Base-by-base conservation (phyloP, 2,113 vertebrate genomes). In the Pterocles gutturalis region DNA sequence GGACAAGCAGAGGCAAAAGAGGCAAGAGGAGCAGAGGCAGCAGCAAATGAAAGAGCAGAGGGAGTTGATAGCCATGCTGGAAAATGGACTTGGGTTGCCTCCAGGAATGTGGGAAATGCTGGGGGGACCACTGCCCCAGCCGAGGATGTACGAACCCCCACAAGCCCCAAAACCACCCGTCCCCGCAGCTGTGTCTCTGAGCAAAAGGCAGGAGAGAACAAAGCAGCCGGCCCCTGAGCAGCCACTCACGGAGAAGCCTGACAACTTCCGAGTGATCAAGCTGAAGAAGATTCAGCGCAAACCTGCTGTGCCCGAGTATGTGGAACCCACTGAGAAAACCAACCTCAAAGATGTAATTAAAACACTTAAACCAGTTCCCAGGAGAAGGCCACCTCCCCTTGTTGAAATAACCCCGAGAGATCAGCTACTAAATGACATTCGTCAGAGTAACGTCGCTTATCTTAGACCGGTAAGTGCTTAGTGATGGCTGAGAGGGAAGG, bases 391-490 rank as follows among this genome's bases (percentile, higher is more conserved):
- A 1, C 99, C 99, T 12, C 99, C 99, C 0, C 96, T 99, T n/a
- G 98, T 99, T 0, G 98, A 99, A 3, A 89, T 98, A 80, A 99
- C 99, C 3, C 99, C 99, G 1, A 98, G 99, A 45, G 99, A 99
- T 92, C 97, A 98, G 85, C 99, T 99, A 6, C 97, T 99, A 11
- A 99, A 93, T 0, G 99, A 99, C 97, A 99, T 99, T 79, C 99
- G 99, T 53, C 99, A 99, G 78, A 99, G 99, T 96, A 99, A 99
- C 0, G 98, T 99, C 1, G 99, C 99, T 28, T 99, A 99, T 57
- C 99, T 99, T 15, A 99, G 98, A 98, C 94, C 99, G 19, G 99
- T 99, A 25, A 98, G 99, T 80, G 90, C 71, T 28, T 7, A 10
- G 45, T 0, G 1, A 5, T 9, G 91, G 38, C 21, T 0, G 4